Conservation (phyloP, 2,797 vertebrate species). For the Alauda arvensis region DNA sequence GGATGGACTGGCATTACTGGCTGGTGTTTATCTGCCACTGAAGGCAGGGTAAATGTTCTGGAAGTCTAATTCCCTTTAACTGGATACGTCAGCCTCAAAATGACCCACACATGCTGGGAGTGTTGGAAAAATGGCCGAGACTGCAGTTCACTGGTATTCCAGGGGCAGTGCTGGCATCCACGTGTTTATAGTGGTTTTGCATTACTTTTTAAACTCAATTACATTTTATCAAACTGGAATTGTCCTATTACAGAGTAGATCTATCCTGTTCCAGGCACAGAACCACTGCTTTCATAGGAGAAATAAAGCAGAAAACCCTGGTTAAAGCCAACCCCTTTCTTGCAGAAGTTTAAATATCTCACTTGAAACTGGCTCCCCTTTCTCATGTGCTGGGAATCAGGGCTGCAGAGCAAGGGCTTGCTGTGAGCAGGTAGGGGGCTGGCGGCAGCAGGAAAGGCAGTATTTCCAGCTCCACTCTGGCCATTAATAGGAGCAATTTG, state of each 20-base stretch:
- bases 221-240: background rate
- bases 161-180: background rate
- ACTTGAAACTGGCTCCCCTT: background rate
- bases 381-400: rapidly evolving
- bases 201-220: background rate
- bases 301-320: background rate
- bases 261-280: background rate
- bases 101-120: background rate
- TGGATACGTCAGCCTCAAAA: background rate
- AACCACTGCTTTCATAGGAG: background rate
- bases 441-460: background rate
- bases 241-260: background rate
- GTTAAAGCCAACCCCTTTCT: background rate
- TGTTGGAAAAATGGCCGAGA: rapidly evolving
- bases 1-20: rapidly evolving
- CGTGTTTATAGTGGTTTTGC: background rate
- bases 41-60: background rate
- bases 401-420: background rate
- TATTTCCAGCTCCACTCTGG: background rate
- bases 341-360: background rate
- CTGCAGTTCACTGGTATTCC: background rate
- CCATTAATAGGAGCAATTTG: constrained; percentile 20
- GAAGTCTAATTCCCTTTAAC: background rate
- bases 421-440: background rate
- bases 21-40: background rate